Conservation (phyloP, 2,797 vertebrate genomes). For the Myiotriccus ornatus region DNA sequence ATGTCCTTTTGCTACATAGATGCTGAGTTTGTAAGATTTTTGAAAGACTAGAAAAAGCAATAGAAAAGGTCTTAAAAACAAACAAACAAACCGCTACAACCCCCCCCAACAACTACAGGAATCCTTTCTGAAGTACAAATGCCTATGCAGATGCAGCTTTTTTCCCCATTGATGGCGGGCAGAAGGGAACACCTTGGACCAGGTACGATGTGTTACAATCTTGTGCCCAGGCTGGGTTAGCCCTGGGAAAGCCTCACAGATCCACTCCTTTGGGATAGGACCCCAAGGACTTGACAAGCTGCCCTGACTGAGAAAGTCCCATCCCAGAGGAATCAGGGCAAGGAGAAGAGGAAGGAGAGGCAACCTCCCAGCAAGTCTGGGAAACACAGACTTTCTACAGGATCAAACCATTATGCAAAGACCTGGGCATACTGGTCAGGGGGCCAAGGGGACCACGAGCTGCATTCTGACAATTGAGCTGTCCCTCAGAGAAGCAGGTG, state of each 20-base stretch:
- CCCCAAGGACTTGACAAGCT: fast-evolving
- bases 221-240: background rate
- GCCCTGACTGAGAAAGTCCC: background rate
- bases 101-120: background rate
- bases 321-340: background rate
- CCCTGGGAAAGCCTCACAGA: background rate
- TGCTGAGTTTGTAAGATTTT: background rate
- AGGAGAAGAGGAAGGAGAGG: background rate
- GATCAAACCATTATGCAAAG: background rate
- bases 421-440: background rate
- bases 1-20: background rate
- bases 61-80: background rate
- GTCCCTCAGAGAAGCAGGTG: background rate
- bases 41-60: background rate
- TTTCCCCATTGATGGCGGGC: background rate
- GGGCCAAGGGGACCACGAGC: background rate
- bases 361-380: background rate
- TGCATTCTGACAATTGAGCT: background rate
- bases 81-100: background rate
- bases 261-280: background rate
- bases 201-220: fast-evolving
- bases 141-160: background rate
- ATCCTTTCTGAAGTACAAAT: background rate
- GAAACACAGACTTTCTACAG: background rate
- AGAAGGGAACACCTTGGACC: background rate